Conservation (phyloP, 2,113 vertebrate genomes). For the Rallus limicola region DNA sequence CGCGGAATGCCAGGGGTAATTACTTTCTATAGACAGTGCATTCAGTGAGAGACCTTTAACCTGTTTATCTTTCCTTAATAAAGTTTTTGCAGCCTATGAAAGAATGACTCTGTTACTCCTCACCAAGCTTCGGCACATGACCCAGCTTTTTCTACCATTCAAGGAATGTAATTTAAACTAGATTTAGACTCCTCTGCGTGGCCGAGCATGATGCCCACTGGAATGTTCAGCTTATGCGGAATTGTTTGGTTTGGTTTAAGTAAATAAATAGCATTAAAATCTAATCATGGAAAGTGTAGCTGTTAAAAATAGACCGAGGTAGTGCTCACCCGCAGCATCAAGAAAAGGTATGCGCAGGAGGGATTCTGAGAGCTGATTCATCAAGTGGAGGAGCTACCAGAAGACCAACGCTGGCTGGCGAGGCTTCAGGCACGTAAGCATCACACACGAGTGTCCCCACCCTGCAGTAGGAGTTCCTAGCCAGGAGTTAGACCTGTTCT, state of each 20-base stretch:
- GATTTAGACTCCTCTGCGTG: background rate
- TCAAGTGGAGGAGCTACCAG: constrained; percentile 10
- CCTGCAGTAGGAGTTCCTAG: background rate
- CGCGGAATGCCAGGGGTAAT: background rate
- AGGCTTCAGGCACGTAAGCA: constrained; percentile 47
- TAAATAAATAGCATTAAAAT: constrained; percentile 67
- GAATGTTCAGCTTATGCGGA: constrained; percentile 36
- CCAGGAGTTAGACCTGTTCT: constrained; percentile 23
- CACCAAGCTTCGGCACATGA: background rate
- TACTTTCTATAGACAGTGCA: background rate
- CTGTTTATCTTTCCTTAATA: constrained; percentile 29
- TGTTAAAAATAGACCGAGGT: constrained; percentile 65
- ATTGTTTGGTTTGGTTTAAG: constrained; percentile 49
- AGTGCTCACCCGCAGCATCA: fast-evolving
- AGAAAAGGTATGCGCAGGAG: constrained; percentile 45
- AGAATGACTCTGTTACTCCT: constrained; percentile 35
- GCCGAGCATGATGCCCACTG: background rate
- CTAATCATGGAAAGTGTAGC: constrained; percentile 61
- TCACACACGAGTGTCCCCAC: background rate
- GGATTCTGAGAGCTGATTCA: background rate
- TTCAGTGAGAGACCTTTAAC: background rate
- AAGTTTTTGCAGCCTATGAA: constrained; percentile 30
- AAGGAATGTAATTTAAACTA: constrained; percentile 56
- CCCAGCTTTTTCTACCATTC: constrained; percentile 50
- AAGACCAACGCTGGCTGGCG: background rate